Evolutionary conservation across 92 coral and sea anemone species (phyloP).

Genomic region (Virgularia gustaviana): DNA sequence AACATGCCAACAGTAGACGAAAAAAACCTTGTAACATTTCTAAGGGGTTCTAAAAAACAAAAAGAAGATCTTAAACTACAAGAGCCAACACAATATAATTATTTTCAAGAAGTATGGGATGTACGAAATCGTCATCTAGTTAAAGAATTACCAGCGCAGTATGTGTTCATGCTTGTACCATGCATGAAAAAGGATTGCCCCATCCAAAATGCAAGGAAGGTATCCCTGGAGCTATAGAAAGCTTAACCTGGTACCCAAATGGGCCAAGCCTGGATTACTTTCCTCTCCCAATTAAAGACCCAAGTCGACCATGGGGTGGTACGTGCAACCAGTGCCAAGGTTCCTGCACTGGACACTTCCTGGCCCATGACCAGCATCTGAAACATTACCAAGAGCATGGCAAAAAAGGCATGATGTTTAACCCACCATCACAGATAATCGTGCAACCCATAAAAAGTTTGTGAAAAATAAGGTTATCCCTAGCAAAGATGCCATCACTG

Average conservation of each 20-base stretch:
- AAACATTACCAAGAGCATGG: constrained; percentile 24
- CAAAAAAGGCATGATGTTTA: constrained; percentile 34
- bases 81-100: constrained; percentile 25
- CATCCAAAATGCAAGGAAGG: constrained; percentile 17
- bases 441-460: constrained; percentile 17
- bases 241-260: constrained; percentile 37
- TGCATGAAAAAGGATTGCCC: constrained; percentile 7
- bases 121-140: constrained; percentile 29
- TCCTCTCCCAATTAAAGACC: constrained; percentile 37
- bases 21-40: constrained; percentile 31
- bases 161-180: constrained; percentile 45
- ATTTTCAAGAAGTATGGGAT: constrained; percentile 38
- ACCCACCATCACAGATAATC: constrained; percentile 26
- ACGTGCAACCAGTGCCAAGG: constrained; percentile 24
- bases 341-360: constrained; percentile 36
- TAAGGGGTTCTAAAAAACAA: constrained; percentile 24
- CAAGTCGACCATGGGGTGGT: constrained; percentile 46
- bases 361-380: constrained; percentile 27
- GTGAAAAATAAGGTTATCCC: not conserved
- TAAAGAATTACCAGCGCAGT: constrained; percentile 26
- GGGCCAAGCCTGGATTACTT: constrained; percentile 40
- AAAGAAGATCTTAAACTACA: constrained; percentile 8
- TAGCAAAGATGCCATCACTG: constrained; percentile 9
- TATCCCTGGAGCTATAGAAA: not conserved
- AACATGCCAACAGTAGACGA: constrained; percentile 8